phyloP scores from a whole-genome alignment of 2,113 vertebrate genomes.

The Pelecanoides urinatrix region DNA sequence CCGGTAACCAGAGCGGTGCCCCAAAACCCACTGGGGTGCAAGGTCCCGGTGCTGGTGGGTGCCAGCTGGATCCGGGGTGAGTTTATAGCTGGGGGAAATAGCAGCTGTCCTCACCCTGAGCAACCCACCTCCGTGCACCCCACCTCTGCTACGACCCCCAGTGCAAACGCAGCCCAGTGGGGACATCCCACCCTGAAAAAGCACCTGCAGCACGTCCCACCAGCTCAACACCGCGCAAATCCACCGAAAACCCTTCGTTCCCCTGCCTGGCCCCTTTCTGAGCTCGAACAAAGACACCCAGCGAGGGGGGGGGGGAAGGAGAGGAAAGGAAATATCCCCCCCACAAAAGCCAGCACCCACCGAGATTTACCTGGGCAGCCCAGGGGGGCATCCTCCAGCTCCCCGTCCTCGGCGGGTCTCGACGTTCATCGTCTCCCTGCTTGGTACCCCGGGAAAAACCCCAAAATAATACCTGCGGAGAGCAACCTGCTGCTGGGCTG shows the following conservation, averaged over 20 bases:
- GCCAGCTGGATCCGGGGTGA: background rate
- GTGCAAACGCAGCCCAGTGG: background rate
- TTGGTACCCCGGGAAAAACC: background rate
- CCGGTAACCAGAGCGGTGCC: background rate
- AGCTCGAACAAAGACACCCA: constrained; percentile 15
- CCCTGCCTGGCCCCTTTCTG: background rate
- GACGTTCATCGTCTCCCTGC: background rate
- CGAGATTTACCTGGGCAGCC: background rate
- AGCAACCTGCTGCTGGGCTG: constrained; percentile 49
- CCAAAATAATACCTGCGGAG: constrained; percentile 6
- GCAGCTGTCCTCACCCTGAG: background rate
- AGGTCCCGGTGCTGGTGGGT: background rate
- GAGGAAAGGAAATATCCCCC: background rate
- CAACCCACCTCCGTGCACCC: background rate
- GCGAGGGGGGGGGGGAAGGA: background rate
- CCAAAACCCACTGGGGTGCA: background rate
- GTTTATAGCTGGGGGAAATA: accelerated
- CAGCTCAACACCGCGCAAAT: background rate
- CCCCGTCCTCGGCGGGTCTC: background rate
- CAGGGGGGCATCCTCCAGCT: background rate
- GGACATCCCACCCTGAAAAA: background rate
- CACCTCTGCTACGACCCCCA: background rate
- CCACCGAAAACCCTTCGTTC: background rate
- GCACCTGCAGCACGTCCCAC: background rate
- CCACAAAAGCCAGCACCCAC: accelerated